These are phyloP conservation scores for Gymnocephalus cernua DNA, from an alignment of 2,113 vertebrate genomes.

Conservation along the genomic window DNA sequence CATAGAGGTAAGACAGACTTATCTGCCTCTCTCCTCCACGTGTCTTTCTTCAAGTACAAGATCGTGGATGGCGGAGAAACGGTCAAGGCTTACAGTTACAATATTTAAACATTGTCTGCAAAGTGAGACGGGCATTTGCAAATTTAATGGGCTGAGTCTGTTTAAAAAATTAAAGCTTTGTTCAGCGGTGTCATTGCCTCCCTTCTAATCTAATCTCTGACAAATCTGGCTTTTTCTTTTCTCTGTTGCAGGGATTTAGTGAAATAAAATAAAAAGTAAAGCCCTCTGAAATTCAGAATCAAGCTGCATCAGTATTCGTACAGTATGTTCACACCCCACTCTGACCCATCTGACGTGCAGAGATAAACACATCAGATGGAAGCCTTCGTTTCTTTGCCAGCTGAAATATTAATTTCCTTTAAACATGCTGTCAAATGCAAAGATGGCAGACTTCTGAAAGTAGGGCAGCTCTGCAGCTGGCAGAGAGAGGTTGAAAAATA, in stretches of 20 bases:
- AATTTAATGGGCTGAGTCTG: conserved; percentile 72
- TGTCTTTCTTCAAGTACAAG: conserved; percentile 34
- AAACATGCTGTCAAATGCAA: conserved; percentile 71
- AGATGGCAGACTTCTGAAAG: conserved; percentile 65
- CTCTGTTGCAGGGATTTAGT: not conserved
- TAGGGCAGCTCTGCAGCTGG: conserved; percentile 62
- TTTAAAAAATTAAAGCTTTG: conserved; percentile 73
- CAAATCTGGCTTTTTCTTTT: not conserved
- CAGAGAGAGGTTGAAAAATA: conserved; percentile 19
- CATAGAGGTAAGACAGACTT: conserved; percentile 6
- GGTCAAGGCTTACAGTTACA: conserved; percentile 41
- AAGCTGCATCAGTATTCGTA: not conserved
- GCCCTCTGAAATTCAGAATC: not conserved
- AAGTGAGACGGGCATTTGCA: conserved; percentile 71
- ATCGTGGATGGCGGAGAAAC: not conserved
- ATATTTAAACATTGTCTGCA: conserved; percentile 76
- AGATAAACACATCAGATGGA: conserved; percentile 56
- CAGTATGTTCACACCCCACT: not conserved
- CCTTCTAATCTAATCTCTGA: conserved; percentile 39
- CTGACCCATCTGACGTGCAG: not conserved
- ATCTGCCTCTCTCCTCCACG: conserved; percentile 28
- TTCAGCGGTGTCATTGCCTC: conserved; percentile 61
- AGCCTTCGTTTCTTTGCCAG: conserved; percentile 44
- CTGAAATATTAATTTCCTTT: conserved; percentile 77
- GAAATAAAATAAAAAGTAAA: conserved; percentile 8